Conservation (phyloP, 2,113 vertebrate genomes). For the Forbesichthys agassizii region DNA sequence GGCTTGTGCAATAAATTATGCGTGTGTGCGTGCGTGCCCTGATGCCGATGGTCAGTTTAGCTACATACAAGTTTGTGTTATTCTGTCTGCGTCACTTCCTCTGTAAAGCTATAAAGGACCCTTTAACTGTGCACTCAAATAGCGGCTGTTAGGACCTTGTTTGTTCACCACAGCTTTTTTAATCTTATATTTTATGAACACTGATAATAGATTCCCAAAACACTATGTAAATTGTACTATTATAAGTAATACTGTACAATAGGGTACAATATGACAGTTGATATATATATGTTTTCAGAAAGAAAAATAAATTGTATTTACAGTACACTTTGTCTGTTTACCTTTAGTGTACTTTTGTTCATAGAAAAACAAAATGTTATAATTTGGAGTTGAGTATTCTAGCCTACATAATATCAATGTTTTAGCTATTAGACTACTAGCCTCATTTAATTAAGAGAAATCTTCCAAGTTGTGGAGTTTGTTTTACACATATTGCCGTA, state of each 20-base stretch:
- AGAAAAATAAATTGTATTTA: slow-evolving; percentile 94
- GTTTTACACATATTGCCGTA: background rate
- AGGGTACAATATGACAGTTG: slow-evolving; percentile 81
- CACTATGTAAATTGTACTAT: slow-evolving; percentile 92
- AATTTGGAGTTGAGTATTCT: no score
- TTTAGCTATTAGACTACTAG: no score
- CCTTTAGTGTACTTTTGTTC: background rate
- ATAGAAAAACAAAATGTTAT: no score
- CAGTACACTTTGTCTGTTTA: slow-evolving; percentile 66
- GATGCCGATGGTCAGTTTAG: slow-evolving; percentile 55
- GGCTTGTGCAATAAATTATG: slow-evolving; percentile 90
- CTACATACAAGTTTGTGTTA: slow-evolving; percentile 44
- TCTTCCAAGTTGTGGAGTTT: background rate
- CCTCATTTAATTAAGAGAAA: no score
- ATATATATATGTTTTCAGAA: slow-evolving; percentile 76
- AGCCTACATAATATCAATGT: no score
- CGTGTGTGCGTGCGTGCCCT: slow-evolving; percentile 30
- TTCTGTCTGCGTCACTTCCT: slow-evolving; percentile 50
- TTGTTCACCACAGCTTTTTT: slow-evolving; percentile 86
- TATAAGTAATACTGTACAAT: slow-evolving; percentile 79
- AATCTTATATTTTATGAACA: slow-evolving; percentile 84
- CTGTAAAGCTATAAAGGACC: slow-evolving; percentile 72
- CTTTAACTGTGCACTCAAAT: slow-evolving; percentile 75
- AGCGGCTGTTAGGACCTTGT: slow-evolving; percentile 79
- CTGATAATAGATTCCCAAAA: slow-evolving; percentile 67